Evolutionary conservation across 2,888 invertebrate genomes (phyloP).

Genomic region (Phortica okadai): DNA sequence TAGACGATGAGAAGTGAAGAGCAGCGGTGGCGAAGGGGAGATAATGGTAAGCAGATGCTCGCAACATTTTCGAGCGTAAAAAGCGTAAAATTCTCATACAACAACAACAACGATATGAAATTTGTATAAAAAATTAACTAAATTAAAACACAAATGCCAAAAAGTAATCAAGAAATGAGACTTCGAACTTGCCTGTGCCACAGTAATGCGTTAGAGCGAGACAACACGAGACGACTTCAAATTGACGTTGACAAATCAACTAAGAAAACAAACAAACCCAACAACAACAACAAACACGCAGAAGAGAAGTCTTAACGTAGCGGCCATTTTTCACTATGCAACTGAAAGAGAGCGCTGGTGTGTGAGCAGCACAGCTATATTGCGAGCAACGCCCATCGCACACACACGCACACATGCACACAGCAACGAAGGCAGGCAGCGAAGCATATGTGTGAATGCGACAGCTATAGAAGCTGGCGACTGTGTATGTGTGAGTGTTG

Average conservation of each 20-base stretch:
- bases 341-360: constrained; percentile 28
- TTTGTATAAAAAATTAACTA: constrained; percentile 28
- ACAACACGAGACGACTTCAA: constrained; percentile 30
- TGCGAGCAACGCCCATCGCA: constrained; percentile 50
- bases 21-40: not conserved
- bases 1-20: not conserved
- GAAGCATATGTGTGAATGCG: constrained; percentile 33
- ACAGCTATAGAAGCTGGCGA: constrained; percentile 51
- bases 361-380: constrained; percentile 46
- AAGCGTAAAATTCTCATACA: constrained; percentile 32
- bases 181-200: not conserved
- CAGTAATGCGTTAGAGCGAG: constrained; percentile 39
- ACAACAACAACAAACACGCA: not conserved
- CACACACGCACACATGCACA: constrained; percentile 23
- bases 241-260: constrained; percentile 61
- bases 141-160: constrained; percentile 39
- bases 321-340: constrained; percentile 64
- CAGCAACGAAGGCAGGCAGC: constrained; percentile 36
- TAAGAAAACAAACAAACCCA: constrained; percentile 57
- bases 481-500: constrained; percentile 20
- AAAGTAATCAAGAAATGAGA: constrained; percentile 5
- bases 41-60: no score
- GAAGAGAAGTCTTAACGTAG: not conserved
- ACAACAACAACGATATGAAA: constrained; percentile 11
- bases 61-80: not conserved